Base-by-base conservation (phyloP, 1,140 invertebrate species). In the Leguminivora glycinivorella region DNA sequence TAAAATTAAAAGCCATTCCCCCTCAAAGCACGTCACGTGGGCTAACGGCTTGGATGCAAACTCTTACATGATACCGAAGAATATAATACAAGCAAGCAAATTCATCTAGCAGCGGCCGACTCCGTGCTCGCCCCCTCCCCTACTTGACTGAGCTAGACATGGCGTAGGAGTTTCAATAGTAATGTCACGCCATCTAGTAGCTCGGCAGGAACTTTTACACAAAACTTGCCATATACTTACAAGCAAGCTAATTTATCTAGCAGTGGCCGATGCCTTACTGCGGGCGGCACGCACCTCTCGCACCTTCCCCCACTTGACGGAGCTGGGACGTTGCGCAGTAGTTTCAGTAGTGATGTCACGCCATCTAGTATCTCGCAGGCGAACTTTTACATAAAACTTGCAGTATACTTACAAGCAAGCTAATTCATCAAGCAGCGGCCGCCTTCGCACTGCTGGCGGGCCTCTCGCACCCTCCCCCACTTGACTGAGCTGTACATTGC, bases 311-410 rank as follows among this genome's bases (percentile, higher is more conserved):
- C 14, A 93, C 92, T 82, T 96, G 95, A 31, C 94, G 95, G 67
- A 96, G 87, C 84, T 98, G 97, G 97, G 29, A 98, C 95, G 4
- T 95, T 95, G n/a, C 96, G 94, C 26, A 98, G 90, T 0, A 97
- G 94, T 84, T 97, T 96, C 69, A 98, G 84, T 1, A 98, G 91
- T 38, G 97, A 87, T 0, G 94, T 94, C 0, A 98, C 95, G 2
- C 97, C 97, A 85, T 97, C 96, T 72, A 96, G 93, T 19, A 96
- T 96, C 66, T 96, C 94, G 19, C 95, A 94, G 4, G 97, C 94
- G 88, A 98, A 98, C 88, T 98, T 97, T 88, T 97, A 96, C 0
- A 98, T 95, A 82, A 98, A 98, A 89, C 96, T 96, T 96, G 88
- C 10, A 93, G 93, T 0, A 4, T 47, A 92, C 93, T 92, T 74